These are phyloP conservation scores for Benitochromis conjunctus DNA, from an alignment of 2,113 vertebrate genomes.

Conservation along the genomic window DNA sequence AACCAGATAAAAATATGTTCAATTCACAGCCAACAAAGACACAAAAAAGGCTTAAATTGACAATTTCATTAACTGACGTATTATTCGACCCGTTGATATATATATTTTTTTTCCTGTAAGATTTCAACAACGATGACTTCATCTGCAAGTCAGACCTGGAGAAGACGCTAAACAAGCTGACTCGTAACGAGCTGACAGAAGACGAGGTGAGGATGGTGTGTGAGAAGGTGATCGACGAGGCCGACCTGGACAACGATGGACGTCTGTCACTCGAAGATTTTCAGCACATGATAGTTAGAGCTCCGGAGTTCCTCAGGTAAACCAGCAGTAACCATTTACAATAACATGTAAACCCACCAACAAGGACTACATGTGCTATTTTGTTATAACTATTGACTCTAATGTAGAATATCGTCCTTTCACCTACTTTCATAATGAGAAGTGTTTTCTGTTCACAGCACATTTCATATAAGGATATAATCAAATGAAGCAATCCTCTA, in stretches of 20 bases:
- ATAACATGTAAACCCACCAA: not conserved
- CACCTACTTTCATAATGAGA: not conserved
- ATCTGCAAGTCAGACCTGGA: slow-evolving; percentile 91
- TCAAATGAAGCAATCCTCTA: not conserved
- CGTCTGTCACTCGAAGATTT: slow-evolving; percentile 94
- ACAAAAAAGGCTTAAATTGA: not conserved
- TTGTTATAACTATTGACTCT: not conserved
- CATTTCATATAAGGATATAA: slow-evolving; percentile 79
- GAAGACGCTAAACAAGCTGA: slow-evolving; percentile 89
- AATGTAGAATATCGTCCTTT: not conserved
- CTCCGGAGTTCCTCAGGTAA: slow-evolving; percentile 96
- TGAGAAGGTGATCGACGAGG: slow-evolving; percentile 93
- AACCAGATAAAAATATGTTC: not conserved
- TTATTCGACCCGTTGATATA: not conserved
- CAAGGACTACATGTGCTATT: not conserved
- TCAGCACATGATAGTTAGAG: slow-evolving; percentile 89
- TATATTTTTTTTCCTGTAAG: slow-evolving; percentile 54
- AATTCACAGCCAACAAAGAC: not conserved
- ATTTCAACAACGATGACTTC: slow-evolving; percentile 94
- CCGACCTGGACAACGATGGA: slow-evolving; percentile 88
- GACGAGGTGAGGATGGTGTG: slow-evolving; percentile 90
- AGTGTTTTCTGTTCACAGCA: slow-evolving; percentile 59
- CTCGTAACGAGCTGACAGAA: slow-evolving; percentile 85
- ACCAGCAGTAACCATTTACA: not conserved
- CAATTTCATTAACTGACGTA: not conserved